Base-by-base conservation (phyloP, 37 sponge, comb jelly and placozoan species). In the Cliona cf. orientalis region DNA sequence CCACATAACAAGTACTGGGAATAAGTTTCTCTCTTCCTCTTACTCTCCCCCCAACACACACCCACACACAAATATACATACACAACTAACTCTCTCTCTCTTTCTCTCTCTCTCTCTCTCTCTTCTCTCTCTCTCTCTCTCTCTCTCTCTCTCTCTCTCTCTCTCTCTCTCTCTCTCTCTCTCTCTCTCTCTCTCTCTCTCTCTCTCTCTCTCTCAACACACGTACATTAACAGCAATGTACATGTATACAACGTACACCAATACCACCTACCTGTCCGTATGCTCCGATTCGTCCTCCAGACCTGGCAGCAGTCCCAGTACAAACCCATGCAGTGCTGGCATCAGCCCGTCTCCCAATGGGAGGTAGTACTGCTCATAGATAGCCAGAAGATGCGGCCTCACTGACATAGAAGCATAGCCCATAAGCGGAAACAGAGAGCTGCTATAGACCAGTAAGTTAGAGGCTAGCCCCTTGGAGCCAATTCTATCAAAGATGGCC, bases 201-300 rank as follows among this genome's bases (percentile, higher is more conserved):
- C n/a, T n/a, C n/a, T n/a, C n/a, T n/a, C n/a, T n/a, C n/a, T n/a
- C n/a, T n/a, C n/a, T n/a, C n/a, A n/a, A n/a, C n/a, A n/a, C n/a
- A n/a, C n/a, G n/a, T n/a, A n/a, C n/a, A n/a, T n/a, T 49, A 49
- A 19, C 11, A 19, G 55, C 55, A 49, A 49, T 19, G 55, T 49
- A 49, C 17, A 17, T 49, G 55, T 49, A 49, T 49, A 49, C 14
- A 49, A 49, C 11, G 17, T 17, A 49, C 11, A n/a, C n/a, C n/a
- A n/a, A 62, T 2, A 5, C 9, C 33, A 42, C 72, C 6, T 32
- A 86, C 87, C 80, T 80, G 14, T 89, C 84, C n/a, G 78, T 69
- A 44, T 83, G 84, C 33, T 89, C 89, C 42, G 84, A 76, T 46
- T 92, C 94, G 37, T 95, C 96, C 61, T 97, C 97, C 33, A 97